phyloP scores from a whole-genome alignment of 2,113 vertebrate species.

The Nipponia nippon region DNA sequence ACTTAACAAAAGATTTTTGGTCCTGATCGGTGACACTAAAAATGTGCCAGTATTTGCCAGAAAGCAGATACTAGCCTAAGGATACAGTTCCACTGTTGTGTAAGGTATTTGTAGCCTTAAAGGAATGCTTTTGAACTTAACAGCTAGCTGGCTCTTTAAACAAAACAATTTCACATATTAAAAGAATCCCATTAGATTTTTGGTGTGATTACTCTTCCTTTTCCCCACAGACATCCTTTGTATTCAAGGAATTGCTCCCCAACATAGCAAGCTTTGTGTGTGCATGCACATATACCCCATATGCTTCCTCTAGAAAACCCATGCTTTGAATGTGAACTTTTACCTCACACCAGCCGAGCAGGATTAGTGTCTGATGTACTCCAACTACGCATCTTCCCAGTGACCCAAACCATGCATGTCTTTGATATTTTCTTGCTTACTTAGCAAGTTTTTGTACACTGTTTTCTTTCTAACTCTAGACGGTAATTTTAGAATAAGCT shows the following conservation, averaged over 20 bases:
- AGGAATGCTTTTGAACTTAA: neutral
- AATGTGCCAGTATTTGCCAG: neutral
- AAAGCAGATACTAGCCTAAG: neutral
- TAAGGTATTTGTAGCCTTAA: neutral
- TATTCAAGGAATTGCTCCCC: neutral
- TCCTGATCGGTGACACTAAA: neutral
- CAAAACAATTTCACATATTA: neutral
- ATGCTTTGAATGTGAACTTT: neutral
- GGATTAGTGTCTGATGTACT: neutral
- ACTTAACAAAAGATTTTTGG: neutral
- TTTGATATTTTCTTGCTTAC: neutral
- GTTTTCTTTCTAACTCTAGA: neutral
- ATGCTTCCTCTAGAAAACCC: neutral
- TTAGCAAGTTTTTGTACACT: neutral
- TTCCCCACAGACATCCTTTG: neutral
- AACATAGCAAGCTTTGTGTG: neutral
- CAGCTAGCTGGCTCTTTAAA: neutral
- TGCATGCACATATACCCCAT: rapidly evolving
- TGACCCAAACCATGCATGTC: neutral
- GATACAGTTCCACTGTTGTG: neutral
- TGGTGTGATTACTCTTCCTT: neutral
- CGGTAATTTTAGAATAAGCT: neutral
- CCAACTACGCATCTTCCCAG: neutral
- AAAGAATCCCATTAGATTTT: neutral
- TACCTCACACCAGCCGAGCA: rapidly evolving